Evolutionary conservation across 2,888 invertebrate genomes (phyloP).

Genomic region (Harmothoe impar): DNA sequence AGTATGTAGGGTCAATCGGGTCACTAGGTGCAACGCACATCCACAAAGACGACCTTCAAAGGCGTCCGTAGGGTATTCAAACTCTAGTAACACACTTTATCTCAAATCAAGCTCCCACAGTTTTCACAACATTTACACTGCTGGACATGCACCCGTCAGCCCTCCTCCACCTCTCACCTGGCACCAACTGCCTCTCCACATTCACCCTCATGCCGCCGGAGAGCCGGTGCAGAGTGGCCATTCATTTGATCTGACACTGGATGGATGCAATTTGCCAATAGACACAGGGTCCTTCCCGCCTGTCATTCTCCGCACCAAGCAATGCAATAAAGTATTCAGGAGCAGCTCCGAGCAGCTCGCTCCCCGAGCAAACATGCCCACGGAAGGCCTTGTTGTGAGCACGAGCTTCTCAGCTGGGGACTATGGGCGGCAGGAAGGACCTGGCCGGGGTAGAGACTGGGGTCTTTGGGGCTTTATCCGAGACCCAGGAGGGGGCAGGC

Average conservation of each 20-base stretch:
- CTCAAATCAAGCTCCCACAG: no score
- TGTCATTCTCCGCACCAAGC: neutral
- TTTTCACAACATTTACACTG: no score
- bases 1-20: no score
- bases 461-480: neutral
- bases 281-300: slow-evolving; percentile 13
- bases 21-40: no score
- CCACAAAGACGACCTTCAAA: no score
- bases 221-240: neutral
- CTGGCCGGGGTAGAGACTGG: neutral
- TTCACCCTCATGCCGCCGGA: neutral
- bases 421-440: neutral
- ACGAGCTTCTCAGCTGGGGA: neutral
- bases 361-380: neutral
- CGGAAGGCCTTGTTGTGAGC: neutral
- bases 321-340: slow-evolving; percentile 36
- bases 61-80: no score
- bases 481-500: no score
- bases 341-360: neutral
- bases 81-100: no score
- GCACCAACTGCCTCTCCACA: no score
- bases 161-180: no score
- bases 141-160: no score
- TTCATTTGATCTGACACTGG: slow-evolving; percentile 31
- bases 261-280: slow-evolving; percentile 45